phyloP scores from a whole-genome alignment of 2,797 vertebrate species.

The Schizopygopsis pylzovi region DNA sequence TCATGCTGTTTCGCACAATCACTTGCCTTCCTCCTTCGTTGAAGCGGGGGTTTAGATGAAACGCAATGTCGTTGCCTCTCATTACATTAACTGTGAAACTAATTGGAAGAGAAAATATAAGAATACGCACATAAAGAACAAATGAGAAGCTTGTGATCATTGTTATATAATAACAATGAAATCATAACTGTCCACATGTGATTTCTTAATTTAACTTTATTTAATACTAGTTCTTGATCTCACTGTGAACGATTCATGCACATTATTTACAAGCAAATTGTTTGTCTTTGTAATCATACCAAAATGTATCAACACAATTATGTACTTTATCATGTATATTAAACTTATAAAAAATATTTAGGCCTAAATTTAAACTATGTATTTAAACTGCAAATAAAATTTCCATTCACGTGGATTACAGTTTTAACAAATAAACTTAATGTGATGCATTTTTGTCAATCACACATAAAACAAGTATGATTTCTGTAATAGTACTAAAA shows the following conservation, averaged over 20 bases:
- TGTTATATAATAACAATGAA: neutral
- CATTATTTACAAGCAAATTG: neutral
- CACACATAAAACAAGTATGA: too few species aligned
- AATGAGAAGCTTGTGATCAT: neutral
- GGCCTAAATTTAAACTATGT: neutral
- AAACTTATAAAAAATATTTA: neutral
- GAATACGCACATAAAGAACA: neutral
- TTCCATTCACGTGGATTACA: neutral
- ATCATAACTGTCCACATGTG: neutral
- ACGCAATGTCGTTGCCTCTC: constrained; percentile 57
- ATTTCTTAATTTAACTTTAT: neutral
- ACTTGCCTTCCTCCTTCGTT: constrained; percentile 52
- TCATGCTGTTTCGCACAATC: constrained; percentile 63
- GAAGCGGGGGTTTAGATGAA: constrained; percentile 67
- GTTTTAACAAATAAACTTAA: neutral
- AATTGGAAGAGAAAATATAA: constrained; percentile 6
- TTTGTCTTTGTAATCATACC: neutral
- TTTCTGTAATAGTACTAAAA: neutral
- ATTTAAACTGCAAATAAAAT: neutral
- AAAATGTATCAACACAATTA: neutral
- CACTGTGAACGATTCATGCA: neutral
- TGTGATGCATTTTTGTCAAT: neutral
- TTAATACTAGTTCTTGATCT: neutral
- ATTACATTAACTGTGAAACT: constrained; percentile 64
- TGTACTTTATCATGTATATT: neutral